phyloP scores from a whole-genome alignment of 2,888 invertebrate genomes.

The Agrenia bidenticulata region DNA sequence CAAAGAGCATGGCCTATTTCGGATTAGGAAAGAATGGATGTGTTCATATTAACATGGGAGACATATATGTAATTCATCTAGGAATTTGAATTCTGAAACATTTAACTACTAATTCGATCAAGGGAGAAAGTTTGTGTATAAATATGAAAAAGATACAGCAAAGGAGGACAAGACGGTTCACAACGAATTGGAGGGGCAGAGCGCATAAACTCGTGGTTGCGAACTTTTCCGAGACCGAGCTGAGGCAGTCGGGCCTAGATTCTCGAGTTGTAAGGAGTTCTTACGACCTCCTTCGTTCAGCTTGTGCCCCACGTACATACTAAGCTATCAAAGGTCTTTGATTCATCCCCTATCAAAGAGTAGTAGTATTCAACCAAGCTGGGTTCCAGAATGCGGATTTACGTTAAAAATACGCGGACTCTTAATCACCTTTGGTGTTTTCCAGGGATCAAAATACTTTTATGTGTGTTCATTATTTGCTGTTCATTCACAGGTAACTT shows the following conservation, averaged over 20 bases:
- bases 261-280: slow-evolving; percentile 14
- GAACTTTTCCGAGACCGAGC: slow-evolving; percentile 26
- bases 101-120: background rate
- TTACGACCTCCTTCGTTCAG: slow-evolving; percentile 9
- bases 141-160: background rate
- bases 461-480: slow-evolving; percentile 27
- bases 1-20: no score
- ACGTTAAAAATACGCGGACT: slow-evolving; percentile 15
- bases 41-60: no score
- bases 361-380: background rate
- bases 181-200: slow-evolving; percentile 12
- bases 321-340: background rate
- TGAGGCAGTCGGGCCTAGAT: slow-evolving; percentile 13
- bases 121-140: background rate
- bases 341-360: background rate
- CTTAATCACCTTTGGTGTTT: slow-evolving; percentile 23
- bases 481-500: slow-evolving; percentile 21
- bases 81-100: background rate
- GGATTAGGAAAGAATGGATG: no score
- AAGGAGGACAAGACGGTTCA: background rate
- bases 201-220: slow-evolving; percentile 17
- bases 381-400: slow-evolving; percentile 19
- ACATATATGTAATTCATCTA: no score
- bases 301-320: no score
- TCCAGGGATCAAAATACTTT: slow-evolving; percentile 30